Base-by-base conservation (phyloP, 2,888 invertebrate genomes). In the Sarcophaga variegata region DNA sequence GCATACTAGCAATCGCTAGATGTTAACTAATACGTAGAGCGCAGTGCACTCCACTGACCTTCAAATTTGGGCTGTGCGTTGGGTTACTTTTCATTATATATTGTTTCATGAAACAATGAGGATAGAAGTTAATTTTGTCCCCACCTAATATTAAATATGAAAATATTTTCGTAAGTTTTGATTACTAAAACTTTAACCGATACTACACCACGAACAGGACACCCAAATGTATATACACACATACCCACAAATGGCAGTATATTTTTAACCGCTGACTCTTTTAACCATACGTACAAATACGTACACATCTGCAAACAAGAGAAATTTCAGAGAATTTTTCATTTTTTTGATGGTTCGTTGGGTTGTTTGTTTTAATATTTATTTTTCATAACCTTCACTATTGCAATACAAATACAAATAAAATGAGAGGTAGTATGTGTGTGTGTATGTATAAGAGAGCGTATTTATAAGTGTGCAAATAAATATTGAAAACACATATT, bases 401-500 rank as follows among this genome's bases (percentile, higher is more conserved):
- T 37, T 66, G n/a, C 20, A n/a, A 54, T 54, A 47, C 54, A 54
- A 54, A 54, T 54, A 54, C 54, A 54, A 12, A 17, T 37, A 37
- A 37, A 37, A 37, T 37, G 37, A 10, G 3, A 37, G 22, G 54
- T n/a, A 17, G 49, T 63, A 12, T 66, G 22, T 14, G 6, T 20
- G 11, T 25, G 10, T 22, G 79, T 37, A 11, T 60, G 5, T 14
- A 22, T 1, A 2, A 37, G 37, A 37, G 37, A 37, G 8, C 1
- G 37, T 37, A 37, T 37, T 37, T 14, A 27, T 11, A 54, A 25
- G 54, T 72, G 14, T 62, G 22, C 37, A 63, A 69, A 49, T 76
- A 64, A 67, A 49, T 54, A 37, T 54, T 64, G n/a, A 82, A 76
- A 47, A 64, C 45, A 77, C 25, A 77, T 77, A 81, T 80, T 80